A percentile compares a stretch with the other conserved stretches of the same genome.
phyloP scores from a whole-genome alignment of 92 coral and sea anemone species.

The Meandrina meandrites region DNA sequence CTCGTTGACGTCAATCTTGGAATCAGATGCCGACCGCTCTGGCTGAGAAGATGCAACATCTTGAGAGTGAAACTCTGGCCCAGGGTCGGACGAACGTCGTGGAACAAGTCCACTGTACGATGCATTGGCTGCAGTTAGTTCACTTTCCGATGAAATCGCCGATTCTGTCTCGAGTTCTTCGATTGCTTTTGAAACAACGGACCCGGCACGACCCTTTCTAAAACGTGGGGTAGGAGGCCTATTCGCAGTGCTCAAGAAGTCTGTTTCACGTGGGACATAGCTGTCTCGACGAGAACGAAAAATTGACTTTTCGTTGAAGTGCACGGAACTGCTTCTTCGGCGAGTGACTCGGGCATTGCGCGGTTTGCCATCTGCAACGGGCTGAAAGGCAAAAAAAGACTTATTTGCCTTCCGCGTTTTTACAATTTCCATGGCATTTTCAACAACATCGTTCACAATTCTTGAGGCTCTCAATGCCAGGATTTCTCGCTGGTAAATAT shows the following conservation, averaged over 20 bases:
- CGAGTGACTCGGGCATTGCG: slow-evolving; percentile 3
- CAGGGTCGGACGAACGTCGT: slow-evolving; percentile 25
- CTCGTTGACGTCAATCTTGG: slow-evolving; percentile 4
- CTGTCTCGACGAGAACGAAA: slow-evolving; percentile 53
- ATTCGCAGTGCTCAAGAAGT: slow-evolving; percentile 46
- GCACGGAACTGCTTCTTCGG: slow-evolving; percentile 70
- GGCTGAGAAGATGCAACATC: background rate
- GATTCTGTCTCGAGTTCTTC: slow-evolving; percentile 18
- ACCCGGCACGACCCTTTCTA: background rate
- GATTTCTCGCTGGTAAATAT: slow-evolving; percentile 20
- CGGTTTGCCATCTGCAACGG: background rate
- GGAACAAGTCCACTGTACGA: background rate
- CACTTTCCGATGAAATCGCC: background rate
- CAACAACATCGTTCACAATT: slow-evolving; percentile 52
- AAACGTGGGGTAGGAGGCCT: slow-evolving; percentile 76
- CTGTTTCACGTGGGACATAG: slow-evolving; percentile 55
- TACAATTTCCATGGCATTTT: slow-evolving; percentile 43
- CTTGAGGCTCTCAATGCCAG: slow-evolving; percentile 30
- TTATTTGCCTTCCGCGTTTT: background rate
- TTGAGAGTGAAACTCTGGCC: background rate
- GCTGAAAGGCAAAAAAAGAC: slow-evolving; percentile 1
- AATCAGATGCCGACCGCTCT: slow-evolving; percentile 24
- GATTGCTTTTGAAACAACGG: slow-evolving; percentile 9
- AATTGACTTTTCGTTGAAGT: slow-evolving; percentile 51
- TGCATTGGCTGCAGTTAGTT: background rate